Evolutionary conservation across 2,888 invertebrate species (phyloP).

Genomic region (Girardia tigrina): DNA sequence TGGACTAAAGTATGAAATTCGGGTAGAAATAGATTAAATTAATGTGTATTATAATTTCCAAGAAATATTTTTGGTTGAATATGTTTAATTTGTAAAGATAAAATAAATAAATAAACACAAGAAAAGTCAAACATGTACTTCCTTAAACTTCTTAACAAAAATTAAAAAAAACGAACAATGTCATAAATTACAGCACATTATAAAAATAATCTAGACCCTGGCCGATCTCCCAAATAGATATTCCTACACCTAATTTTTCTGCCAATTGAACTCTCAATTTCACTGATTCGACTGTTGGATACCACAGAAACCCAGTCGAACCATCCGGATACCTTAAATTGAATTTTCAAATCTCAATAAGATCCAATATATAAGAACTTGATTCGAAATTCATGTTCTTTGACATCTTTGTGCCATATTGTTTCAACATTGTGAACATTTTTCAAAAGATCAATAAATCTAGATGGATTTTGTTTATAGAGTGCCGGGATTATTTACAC

Average conservation of each 20-base stretch:
- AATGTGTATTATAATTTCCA: no score
- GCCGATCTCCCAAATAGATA: conserved; percentile 88
- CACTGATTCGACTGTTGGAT: conserved; percentile 73
- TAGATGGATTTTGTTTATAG: background rate
- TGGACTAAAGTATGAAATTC: no score
- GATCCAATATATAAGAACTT: background rate
- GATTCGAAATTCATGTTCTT: conserved; percentile 4
- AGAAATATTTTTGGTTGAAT: no score
- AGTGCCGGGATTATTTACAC: background rate
- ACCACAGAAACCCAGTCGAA: conserved; percentile 59
- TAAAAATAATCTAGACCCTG: conserved; percentile 88
- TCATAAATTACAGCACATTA: conserved; percentile 60
- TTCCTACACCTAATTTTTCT: conserved; percentile 64
- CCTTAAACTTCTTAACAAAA: background rate
- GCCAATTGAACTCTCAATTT: conserved; percentile 67
- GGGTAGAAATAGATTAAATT: no score
- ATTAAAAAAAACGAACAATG: background rate
- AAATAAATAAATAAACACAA: no score
- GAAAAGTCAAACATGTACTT: no score
- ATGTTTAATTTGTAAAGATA: no score
- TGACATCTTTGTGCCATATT: background rate
- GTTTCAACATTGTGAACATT: background rate
- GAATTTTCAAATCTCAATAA: background rate
- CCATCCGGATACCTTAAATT: background rate
- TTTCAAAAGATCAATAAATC: conserved; percentile 35